Evolutionary conservation across 2,797 vertebrate genomes (phyloP).

Genomic region (Sebastes miniatus): DNA sequence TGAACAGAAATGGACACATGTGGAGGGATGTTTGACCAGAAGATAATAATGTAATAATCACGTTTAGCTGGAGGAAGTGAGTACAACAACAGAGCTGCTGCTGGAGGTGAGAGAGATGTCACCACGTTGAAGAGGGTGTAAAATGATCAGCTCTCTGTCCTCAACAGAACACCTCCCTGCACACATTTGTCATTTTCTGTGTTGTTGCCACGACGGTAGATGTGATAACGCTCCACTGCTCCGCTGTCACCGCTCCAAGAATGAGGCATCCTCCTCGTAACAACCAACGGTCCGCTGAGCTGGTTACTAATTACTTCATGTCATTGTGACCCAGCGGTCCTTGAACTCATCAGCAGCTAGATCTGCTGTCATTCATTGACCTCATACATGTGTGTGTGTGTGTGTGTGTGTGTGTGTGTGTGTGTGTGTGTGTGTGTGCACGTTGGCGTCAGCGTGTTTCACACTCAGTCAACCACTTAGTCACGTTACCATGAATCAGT

Average conservation of each 20-base stretch:
- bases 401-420: neutral
- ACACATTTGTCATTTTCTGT: conserved; percentile 43
- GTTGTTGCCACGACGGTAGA: conserved; percentile 32
- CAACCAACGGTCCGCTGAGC: neutral
- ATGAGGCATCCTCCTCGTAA: conserved; percentile 25
- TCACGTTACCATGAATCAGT: conserved; percentile 64
- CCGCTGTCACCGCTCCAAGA: conserved; percentile 39
- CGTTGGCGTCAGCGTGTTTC: conserved; percentile 42
- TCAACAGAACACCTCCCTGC: conserved; percentile 6
- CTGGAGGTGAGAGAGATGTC: neutral
- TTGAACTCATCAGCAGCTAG: conserved; percentile 25
- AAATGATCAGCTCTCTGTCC: conserved; percentile 13
- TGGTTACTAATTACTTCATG: conserved; percentile 22
- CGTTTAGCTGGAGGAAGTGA: neutral
- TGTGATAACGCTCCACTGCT: conserved; percentile 22
- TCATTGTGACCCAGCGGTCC: conserved; percentile 34
- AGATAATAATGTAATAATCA: neutral
- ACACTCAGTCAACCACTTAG: conserved; percentile 58
- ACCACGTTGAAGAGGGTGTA: neutral
- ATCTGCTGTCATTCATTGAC: conserved; percentile 17
- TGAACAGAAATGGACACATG: too few species aligned
- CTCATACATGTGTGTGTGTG: neutral
- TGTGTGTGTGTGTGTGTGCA: too few species aligned
- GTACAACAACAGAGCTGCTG: too few species aligned
- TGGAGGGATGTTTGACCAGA: neutral